phyloP scores from a whole-genome alignment of 2,888 invertebrate species.

The Agelastica alni region DNA sequence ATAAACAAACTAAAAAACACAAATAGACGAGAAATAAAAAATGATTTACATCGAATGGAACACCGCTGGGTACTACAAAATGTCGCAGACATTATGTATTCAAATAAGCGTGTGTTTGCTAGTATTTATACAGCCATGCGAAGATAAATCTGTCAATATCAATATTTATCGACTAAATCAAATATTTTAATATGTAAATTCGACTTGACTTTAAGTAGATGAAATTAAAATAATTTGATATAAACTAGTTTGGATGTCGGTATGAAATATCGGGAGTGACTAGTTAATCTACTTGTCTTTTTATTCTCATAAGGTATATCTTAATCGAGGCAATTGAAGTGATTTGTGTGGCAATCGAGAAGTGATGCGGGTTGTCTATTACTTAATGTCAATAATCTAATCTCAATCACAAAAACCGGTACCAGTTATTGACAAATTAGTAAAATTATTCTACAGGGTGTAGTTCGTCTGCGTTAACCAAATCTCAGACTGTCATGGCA shows the following conservation, averaged over 20 bases:
- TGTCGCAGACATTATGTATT: constrained; percentile 26
- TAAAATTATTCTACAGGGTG: too few species aligned
- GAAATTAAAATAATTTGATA: constrained; percentile 33
- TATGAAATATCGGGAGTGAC: constrained; percentile 17
- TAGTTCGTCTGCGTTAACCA: too few species aligned
- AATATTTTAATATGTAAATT: constrained; percentile 35
- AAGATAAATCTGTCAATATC: constrained; percentile 37
- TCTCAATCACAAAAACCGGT: background rate
- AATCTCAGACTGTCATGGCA: too few species aligned
- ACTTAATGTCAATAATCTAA: constrained; percentile 1
- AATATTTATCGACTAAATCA: constrained; percentile 35
- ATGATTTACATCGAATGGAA: too few species aligned
- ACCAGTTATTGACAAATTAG: too few species aligned
- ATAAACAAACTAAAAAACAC: too few species aligned
- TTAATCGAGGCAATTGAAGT: constrained; percentile 22
- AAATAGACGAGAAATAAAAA: too few species aligned
- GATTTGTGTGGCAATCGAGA: constrained; percentile 11
- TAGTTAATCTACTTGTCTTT: constrained; percentile 17
- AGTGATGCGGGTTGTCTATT: constrained; percentile 12
- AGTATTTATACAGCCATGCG: constrained; percentile 28
- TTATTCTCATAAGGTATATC: constrained; percentile 20
- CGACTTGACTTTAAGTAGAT: constrained; percentile 31
- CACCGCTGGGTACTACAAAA: constrained; percentile 8
- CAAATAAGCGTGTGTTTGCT: constrained; percentile 25
- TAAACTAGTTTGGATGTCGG: constrained; percentile 14